Evolutionary conservation across 2,888 invertebrate species (phyloP).

Genomic region (Seira sanloemensis): DNA sequence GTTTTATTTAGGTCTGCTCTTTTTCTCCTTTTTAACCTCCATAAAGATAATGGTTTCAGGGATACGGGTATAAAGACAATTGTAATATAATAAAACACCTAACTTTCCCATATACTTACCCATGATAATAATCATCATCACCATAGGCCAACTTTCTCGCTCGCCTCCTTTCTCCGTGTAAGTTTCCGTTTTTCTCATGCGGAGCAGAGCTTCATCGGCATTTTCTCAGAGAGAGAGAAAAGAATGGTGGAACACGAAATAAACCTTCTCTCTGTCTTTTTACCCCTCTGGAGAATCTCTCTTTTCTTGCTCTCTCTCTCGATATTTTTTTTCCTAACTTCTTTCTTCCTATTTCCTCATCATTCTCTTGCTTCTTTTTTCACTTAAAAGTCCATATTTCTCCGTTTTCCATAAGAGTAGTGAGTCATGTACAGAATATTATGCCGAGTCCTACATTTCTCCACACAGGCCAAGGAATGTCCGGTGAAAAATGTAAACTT

Average conservation of each 20-base stretch:
- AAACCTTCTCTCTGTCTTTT: constrained; percentile 19
- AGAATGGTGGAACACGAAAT: constrained; percentile 50
- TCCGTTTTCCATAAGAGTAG: not conserved
- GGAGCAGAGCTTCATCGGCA: constrained; percentile 8
- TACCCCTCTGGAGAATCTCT: constrained; percentile 44
- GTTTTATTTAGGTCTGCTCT: not conserved
- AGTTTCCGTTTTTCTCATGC: not conserved
- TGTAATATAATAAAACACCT: constrained; percentile 10
- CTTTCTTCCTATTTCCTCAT: constrained; percentile 14
- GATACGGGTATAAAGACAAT: not conserved
- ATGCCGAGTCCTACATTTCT: too few relatives aligned
- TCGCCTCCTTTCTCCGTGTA: not conserved
- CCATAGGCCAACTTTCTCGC: constrained; percentile 18
- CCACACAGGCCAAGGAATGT: too few relatives aligned
- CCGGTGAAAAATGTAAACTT: too few relatives aligned
- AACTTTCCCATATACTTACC: constrained; percentile 18
- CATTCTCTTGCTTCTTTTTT: not conserved
- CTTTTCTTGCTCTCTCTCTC: constrained; percentile 3
- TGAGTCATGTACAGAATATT: not conserved
- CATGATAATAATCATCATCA: constrained; percentile 35
- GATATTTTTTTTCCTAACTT: not conserved
- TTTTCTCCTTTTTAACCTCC: constrained; percentile 4
- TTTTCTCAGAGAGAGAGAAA: not conserved
- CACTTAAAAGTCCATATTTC: constrained; percentile 10
- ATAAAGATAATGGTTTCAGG: not conserved